phyloP scores from a whole-genome alignment of 2,113 vertebrate genomes.

The Bambusicola thoracicus region DNA sequence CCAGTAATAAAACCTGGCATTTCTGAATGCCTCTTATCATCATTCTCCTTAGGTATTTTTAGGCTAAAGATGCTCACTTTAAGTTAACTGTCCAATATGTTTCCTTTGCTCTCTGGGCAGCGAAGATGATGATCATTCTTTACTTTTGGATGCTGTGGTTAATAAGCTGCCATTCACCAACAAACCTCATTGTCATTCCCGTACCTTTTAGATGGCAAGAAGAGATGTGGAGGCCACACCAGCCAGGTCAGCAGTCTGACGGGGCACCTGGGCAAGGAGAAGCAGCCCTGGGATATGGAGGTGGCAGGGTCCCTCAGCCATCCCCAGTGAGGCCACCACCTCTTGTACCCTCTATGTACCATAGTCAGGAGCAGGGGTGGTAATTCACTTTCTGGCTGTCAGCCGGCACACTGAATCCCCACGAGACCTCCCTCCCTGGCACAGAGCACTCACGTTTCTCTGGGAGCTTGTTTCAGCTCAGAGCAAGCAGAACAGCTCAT shows the following conservation, averaged over 20 bases:
- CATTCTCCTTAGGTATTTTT: background rate
- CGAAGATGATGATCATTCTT: background rate
- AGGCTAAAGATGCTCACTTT: background rate
- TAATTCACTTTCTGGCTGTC: background rate
- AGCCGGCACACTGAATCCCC: background rate
- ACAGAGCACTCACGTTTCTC: background rate
- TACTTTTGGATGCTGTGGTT: background rate
- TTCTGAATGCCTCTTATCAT: background rate
- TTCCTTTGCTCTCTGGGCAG: background rate
- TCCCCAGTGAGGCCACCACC: accelerated
- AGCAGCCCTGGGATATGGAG: background rate
- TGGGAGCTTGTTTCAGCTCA: background rate
- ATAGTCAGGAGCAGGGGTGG: background rate
- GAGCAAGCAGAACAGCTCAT: background rate
- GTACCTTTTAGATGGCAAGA: background rate
- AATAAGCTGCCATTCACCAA: background rate
- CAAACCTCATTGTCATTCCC: background rate
- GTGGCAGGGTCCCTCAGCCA: background rate
- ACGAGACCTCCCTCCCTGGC: background rate
- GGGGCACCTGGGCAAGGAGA: background rate
- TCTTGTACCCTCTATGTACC: background rate
- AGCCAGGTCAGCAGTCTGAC: background rate
- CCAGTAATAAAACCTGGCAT: background rate
- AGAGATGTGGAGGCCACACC: background rate
- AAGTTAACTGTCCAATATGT: background rate